phyloP scores from a whole-genome alignment of 2,113 vertebrate genomes.

The Hippocampus abdominalis region DNA sequence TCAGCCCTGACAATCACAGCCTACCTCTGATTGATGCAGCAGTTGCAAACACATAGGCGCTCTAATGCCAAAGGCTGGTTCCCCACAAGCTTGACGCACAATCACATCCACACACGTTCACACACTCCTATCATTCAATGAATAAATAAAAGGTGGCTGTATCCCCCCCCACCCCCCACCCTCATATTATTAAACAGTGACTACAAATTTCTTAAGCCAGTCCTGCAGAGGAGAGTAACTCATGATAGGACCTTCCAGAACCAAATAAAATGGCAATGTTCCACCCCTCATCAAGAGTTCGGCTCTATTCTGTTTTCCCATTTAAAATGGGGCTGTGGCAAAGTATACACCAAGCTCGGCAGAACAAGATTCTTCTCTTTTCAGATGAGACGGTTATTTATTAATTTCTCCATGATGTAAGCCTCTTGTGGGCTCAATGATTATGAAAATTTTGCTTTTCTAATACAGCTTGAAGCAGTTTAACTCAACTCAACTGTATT shows the following conservation, averaged over 20 bases:
- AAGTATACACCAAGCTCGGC: no score
- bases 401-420: no score
- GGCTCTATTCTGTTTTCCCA: background rate
- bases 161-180: conserved; percentile 6
- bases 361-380: no score
- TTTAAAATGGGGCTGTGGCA: background rate
- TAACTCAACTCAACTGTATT: no score
- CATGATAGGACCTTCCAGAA: background rate
- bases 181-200: conserved; percentile 4
- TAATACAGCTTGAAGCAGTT: no score
- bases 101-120: conserved; percentile 10
- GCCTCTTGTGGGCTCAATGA: no score
- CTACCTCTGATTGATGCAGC: conserved; percentile 64
- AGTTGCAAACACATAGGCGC: conserved; percentile 39
- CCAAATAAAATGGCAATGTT: background rate
- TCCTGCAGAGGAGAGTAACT: background rate
- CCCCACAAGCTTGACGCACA: background rate
- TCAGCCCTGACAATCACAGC: conserved; percentile 63
- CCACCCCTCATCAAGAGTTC: background rate
- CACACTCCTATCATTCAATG: conserved; percentile 18
- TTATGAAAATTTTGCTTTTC: no score
- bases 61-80: conserved; percentile 32
- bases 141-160: conserved; percentile 35
- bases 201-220: conserved; percentile 4
- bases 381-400: no score